Percentiles rank a stretch among this genome's conserved stretches.
These are phyloP conservation scores for Neelides sp. DNA, from an alignment of 1,140 invertebrate species.

Conservation along the genomic window DNA sequence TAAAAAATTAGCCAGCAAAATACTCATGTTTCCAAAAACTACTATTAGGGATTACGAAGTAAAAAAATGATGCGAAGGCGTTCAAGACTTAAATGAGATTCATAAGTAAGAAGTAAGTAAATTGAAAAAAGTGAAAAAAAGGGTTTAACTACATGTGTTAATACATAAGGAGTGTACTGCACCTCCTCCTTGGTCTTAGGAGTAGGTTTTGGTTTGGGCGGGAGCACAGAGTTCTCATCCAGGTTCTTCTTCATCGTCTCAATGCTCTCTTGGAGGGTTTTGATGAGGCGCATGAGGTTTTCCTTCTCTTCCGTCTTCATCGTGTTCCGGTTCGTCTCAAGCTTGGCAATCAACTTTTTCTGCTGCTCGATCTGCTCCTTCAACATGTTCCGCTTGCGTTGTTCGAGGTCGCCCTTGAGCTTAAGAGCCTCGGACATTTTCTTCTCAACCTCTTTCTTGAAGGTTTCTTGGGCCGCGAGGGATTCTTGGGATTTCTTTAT, in stretches of 20 bases:
- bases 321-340: slow-evolving; percentile 51
- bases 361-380: slow-evolving; percentile 66
- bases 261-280: slow-evolving; percentile 52
- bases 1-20: no score
- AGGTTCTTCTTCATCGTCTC: slow-evolving; percentile 60
- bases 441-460: slow-evolving; percentile 52
- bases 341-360: slow-evolving; percentile 54
- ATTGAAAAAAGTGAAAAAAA: slow-evolving; percentile 9
- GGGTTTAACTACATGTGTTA: slow-evolving; percentile 8
- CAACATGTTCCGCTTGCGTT: slow-evolving; percentile 61
- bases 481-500: slow-evolving; percentile 52
- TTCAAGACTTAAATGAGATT: no score
- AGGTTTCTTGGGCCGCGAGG: slow-evolving; percentile 45
- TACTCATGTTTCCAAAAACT: no score
- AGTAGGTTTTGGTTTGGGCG: slow-evolving; percentile 5
- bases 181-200: slow-evolving; percentile 1
- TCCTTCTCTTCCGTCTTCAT: slow-evolving; percentile 48
- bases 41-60: no score
- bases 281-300: slow-evolving; percentile 56
- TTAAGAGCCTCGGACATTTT: slow-evolving; percentile 53
- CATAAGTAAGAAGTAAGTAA: no score
- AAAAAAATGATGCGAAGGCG: no score
- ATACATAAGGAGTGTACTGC: no score
- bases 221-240: slow-evolving; percentile 32
- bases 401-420: slow-evolving; percentile 56